Evolutionary conservation across 2,888 invertebrate species (phyloP).

Genomic region (Patella ulyssiponensis): DNA sequence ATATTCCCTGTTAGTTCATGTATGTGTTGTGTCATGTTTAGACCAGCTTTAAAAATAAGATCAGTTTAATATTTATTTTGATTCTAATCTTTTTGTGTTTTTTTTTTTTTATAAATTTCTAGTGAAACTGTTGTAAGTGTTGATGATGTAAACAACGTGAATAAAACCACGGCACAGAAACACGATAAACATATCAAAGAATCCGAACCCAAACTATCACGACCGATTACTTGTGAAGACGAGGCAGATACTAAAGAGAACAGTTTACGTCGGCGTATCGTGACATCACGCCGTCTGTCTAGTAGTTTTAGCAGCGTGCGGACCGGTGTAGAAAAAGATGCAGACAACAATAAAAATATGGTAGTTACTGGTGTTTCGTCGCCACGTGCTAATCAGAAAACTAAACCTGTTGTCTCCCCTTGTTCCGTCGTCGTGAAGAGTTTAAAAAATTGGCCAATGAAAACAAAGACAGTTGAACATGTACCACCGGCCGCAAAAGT

Average conservation of each 20-base stretch:
- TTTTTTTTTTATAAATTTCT: no score
- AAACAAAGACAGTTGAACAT: not conserved
- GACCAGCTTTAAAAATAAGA: no score
- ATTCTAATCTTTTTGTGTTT: no score
- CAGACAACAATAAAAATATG: not conserved
- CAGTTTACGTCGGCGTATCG: not conserved
- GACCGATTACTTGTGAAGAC: no score
- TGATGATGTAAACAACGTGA: no score
- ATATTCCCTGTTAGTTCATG: no score
- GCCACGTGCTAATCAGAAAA: not conserved
- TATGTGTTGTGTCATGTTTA: no score
- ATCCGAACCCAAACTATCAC: no score
- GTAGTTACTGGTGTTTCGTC: not conserved
- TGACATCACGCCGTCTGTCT: not conserved
- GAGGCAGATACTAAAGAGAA: not conserved
- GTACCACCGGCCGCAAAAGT: not conserved
- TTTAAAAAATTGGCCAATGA: not conserved
- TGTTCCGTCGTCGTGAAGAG: not conserved
- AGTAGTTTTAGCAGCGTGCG: not conserved
- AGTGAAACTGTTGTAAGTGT: no score
- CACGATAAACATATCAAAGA: no score
- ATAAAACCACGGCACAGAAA: no score
- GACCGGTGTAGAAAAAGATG: not conserved
- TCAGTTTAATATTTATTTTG: no score
- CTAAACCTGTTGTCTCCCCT: not conserved